These are phyloP conservation scores for Eurystomus glaucurus DNA, from an alignment of 2,797 vertebrate genomes.

Conservation along the genomic window DNA sequence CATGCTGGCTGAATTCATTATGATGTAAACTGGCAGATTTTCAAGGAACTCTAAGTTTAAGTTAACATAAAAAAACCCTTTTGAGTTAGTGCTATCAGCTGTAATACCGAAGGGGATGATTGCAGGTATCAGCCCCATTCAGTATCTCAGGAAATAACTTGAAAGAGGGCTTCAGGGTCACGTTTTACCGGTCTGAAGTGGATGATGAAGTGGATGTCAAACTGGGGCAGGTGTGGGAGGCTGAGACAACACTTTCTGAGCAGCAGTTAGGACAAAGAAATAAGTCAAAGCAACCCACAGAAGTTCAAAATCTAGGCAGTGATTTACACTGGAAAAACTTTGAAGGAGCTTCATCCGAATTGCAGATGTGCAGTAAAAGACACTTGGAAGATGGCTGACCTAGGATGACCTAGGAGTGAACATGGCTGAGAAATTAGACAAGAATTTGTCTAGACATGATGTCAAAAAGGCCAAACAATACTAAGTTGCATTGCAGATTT, in stretches of 20 bases:
- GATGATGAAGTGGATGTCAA: slow-evolving; percentile 6
- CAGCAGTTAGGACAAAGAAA: slow-evolving; percentile 32
- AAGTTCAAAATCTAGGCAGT: neutral
- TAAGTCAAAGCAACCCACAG: neutral
- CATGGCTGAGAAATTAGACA: slow-evolving; percentile 31
- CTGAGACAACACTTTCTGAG: neutral
- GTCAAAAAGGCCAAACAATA: slow-evolving; percentile 61
- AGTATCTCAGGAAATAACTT: slow-evolving; percentile 12
- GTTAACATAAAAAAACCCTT: neutral
- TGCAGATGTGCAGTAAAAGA: neutral
- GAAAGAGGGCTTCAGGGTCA: neutral
- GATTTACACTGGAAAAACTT: slow-evolving; percentile 9
- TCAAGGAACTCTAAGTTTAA: neutral
- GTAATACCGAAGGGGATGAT: neutral
- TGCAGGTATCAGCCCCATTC: neutral
- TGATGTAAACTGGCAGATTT: neutral
- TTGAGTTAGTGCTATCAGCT: neutral
- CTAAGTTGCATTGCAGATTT: slow-evolving; percentile 18
- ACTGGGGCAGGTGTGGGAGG: slow-evolving; percentile 8
- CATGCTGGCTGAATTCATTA: neutral
- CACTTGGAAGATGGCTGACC: neutral
- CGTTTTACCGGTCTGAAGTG: neutral
- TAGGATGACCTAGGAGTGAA: slow-evolving; percentile 21
- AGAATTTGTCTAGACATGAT: slow-evolving; percentile 55
- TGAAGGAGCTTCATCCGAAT: slow-evolving; percentile 5